These are phyloP conservation scores for Pterophyllum scalare DNA, from an alignment of 2,113 vertebrate species.

Conservation along the genomic window DNA sequence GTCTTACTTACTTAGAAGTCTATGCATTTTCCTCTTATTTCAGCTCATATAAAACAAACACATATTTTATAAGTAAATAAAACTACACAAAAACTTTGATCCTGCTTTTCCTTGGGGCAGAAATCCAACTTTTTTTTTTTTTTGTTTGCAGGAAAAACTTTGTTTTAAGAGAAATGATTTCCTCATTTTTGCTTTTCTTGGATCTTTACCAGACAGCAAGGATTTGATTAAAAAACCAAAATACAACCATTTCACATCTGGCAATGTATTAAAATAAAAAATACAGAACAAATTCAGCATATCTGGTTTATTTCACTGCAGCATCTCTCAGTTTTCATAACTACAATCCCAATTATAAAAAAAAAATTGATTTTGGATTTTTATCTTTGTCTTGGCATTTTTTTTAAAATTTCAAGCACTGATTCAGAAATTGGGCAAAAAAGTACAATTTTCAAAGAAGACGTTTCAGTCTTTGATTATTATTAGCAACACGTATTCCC, in stretches of 20 bases:
- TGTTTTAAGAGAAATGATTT: neutral
- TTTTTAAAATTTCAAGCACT: neutral
- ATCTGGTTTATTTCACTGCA: neutral
- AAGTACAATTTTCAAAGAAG: neutral
- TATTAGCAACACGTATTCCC: neutral
- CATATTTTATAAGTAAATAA: neutral
- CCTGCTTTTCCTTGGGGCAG: neutral
- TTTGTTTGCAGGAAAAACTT: neutral
- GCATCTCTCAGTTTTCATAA: neutral
- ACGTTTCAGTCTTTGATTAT: neutral
- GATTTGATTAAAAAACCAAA: neutral
- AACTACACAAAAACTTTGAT: fast-evolving
- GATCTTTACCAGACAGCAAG: neutral
- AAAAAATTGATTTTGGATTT: neutral
- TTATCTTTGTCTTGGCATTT: neutral
- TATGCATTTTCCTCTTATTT: neutral
- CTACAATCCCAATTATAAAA: neutral
- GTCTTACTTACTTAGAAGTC: neutral
- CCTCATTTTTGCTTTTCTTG: neutral
- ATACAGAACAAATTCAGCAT: neutral
- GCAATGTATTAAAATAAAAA: neutral
- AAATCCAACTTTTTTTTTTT: neutral
- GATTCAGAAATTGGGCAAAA: neutral
- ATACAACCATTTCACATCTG: neutral
- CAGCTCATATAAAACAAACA: too few species aligned